Percentiles rank a stretch among this genome's conserved stretches.
phyloP scores from a whole-genome alignment of 2,113 vertebrate genomes.

The Ceyx margarethae region DNA sequence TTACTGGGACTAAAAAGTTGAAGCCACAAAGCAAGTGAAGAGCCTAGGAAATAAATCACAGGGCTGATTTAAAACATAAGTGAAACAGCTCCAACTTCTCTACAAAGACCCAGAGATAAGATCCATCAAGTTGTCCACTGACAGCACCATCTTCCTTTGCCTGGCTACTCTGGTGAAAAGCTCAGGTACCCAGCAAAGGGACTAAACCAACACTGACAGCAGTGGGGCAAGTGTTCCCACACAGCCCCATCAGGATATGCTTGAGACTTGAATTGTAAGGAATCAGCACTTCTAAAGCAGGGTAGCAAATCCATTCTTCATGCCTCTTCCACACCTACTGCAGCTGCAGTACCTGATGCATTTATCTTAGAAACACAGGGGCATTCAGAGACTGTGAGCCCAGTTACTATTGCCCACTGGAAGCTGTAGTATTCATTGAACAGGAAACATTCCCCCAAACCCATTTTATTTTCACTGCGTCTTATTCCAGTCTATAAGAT shows the following conservation, averaged over 20 bases:
- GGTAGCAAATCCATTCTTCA: background rate
- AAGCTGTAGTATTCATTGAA: background rate
- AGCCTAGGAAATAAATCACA: background rate
- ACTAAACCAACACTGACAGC: background rate
- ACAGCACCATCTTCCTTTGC: background rate
- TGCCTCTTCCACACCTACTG: background rate
- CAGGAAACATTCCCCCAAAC: background rate
- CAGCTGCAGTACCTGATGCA: background rate
- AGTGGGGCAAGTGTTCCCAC: background rate
- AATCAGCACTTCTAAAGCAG: background rate
- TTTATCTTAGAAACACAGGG: background rate
- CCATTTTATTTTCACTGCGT: background rate
- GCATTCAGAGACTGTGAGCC: background rate
- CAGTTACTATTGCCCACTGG: background rate
- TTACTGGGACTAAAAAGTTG: background rate
- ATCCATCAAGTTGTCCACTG: background rate
- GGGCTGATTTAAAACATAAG: background rate
- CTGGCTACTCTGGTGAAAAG: background rate
- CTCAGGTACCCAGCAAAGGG: background rate
- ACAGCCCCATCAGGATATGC: rapidly evolving
- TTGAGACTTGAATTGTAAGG: background rate
- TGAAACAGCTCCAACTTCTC: background rate
- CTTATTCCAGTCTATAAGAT: background rate
- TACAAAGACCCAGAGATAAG: background rate
- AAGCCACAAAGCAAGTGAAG: background rate